Evolutionary conservation across 2,113 vertebrate species (phyloP).

Genomic region (Serilophus lunatus): DNA sequence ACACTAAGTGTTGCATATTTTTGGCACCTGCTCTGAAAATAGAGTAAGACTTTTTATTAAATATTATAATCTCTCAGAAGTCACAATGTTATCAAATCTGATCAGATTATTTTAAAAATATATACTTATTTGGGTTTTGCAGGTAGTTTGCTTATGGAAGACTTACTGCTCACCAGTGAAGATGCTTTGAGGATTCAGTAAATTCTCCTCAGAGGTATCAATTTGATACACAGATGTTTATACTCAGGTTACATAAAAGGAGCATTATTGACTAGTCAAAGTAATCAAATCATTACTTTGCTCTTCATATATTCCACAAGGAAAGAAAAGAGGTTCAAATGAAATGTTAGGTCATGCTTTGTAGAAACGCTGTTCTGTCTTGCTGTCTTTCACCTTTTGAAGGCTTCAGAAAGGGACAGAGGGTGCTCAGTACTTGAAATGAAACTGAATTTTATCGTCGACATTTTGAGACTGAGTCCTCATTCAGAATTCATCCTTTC

Average conservation of each 20-base stretch:
- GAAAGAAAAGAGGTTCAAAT: not conserved
- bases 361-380: not conserved
- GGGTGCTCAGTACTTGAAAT: not conserved
- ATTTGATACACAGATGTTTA: not conserved
- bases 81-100: not conserved
- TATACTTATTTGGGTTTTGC: not conserved
- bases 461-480: not conserved
- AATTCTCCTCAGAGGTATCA: not conserved
- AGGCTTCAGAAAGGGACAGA: not conserved
- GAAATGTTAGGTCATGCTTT: not conserved
- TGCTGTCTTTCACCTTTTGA: not conserved
- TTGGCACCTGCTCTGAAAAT: not conserved
- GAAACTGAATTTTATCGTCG: not conserved
- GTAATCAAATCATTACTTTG: not conserved
- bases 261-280: not conserved
- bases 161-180: not conserved
- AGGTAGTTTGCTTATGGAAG: not conserved
- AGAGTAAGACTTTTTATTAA: not conserved
- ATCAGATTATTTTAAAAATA: not conserved
- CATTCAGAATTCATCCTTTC: not conserved
- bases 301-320: not conserved
- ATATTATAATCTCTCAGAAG: not conserved
- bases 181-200: not conserved
- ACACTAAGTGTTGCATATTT: not conserved
- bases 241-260: not conserved